These are phyloP conservation scores for Myanophis thanlyinensis DNA, from an alignment of 2,113 vertebrate species.

Conservation along the genomic window DNA sequence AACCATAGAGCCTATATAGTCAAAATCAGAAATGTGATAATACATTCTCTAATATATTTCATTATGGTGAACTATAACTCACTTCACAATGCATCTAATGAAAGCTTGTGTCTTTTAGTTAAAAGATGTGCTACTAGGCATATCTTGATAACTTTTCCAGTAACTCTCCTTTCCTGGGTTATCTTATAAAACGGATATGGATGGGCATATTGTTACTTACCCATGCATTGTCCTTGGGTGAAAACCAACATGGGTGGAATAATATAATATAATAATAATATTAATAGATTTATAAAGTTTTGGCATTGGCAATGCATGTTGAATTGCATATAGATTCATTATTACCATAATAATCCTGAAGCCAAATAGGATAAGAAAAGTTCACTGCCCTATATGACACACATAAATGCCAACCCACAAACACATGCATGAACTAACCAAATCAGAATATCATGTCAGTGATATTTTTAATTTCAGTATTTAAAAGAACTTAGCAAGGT, in stretches of 20 bases:
- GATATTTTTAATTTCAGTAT: not conserved
- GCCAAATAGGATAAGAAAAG: too few relatives aligned
- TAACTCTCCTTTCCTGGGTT: not conserved
- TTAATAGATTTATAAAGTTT: not conserved
- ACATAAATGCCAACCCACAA: not conserved
- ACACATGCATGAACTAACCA: not conserved
- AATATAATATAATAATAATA: not conserved
- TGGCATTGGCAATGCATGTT: not conserved
- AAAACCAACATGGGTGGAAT: not conserved
- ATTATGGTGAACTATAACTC: not conserved
- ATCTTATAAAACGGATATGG: not conserved
- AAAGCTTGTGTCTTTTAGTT: not conserved
- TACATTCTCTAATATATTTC: not conserved
- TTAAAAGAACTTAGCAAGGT: not conserved
- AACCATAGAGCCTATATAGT: not conserved
- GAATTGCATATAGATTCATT: not conserved
- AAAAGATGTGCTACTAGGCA: not conserved
- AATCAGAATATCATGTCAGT: not conserved
- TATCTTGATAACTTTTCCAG: not conserved
- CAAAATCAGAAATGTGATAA: not conserved
- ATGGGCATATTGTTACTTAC: not conserved
- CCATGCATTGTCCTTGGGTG: not conserved
- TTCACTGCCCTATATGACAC: not conserved
- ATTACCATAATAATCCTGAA: not conserved
- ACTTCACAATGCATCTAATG: not conserved